Evolutionary conservation across 2,797 vertebrate species (phyloP).

Genomic region (Meda fulgida): DNA sequence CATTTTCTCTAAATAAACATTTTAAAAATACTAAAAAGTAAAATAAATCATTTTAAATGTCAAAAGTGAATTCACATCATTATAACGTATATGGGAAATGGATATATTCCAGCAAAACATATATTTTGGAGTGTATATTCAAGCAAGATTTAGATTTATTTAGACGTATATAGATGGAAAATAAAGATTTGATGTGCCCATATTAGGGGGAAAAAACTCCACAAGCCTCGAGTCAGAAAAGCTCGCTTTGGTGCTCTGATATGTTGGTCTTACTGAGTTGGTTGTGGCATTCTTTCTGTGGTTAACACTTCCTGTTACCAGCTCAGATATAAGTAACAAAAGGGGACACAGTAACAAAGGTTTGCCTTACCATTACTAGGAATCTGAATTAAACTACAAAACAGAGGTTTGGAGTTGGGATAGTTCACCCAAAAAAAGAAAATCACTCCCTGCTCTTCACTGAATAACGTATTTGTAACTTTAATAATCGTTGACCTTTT

Average conservation of each 20-base stretch:
- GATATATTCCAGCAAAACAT: background rate
- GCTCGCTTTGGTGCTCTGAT: background rate
- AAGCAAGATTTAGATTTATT: background rate
- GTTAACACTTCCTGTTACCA: background rate
- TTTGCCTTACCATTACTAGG: background rate
- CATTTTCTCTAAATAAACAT: background rate
- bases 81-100: background rate
- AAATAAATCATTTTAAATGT: background rate
- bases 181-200: background rate
- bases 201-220: background rate
- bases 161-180: background rate
- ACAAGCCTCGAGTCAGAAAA: background rate
- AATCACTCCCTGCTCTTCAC: too few relatives aligned
- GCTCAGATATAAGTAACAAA: background rate
- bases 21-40: background rate
- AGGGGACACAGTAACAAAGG: background rate
- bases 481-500: too few relatives aligned
- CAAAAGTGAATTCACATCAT: background rate
- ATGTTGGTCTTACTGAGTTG: background rate
- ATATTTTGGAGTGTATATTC: background rate
- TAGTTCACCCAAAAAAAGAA: background rate
- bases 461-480: too few relatives aligned
- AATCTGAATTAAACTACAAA: background rate
- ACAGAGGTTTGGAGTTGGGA: background rate
- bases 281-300: constrained; percentile 1